phyloP scores from a whole-genome alignment of 2,797 vertebrate species.

The Sebastolobus alascanus region DNA sequence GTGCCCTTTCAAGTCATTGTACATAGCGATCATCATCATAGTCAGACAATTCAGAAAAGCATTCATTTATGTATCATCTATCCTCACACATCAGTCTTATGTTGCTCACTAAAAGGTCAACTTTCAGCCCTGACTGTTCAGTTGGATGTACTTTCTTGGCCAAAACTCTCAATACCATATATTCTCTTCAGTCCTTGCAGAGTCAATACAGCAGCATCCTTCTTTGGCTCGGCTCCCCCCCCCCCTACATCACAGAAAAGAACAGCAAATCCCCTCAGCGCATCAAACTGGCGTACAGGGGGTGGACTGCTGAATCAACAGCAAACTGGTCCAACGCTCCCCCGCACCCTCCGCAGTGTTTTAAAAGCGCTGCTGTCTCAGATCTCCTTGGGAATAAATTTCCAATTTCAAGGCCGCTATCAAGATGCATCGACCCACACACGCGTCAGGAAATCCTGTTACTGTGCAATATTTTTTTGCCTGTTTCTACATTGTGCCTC shows the following conservation, averaged over 20 bases:
- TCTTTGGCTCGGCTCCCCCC: conserved; percentile 41
- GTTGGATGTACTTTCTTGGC: not conserved
- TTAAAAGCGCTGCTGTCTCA: conserved; percentile 70
- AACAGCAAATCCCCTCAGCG: conserved; percentile 59
- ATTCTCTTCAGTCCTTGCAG: conserved; percentile 7
- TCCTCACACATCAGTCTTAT: not conserved
- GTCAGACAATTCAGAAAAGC: not conserved
- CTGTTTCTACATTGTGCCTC: conserved; percentile 6
- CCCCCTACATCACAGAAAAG: conserved; percentile 49
- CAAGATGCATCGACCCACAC: conserved; percentile 44
- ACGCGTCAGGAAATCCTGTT: conserved; percentile 48
- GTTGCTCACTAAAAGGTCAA: too few relatives aligned
- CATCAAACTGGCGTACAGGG: conserved; percentile 48
- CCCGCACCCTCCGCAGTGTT: conserved; percentile 37
- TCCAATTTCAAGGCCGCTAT: conserved; percentile 47
- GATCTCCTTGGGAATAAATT: conserved; percentile 75
- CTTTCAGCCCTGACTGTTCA: not conserved
- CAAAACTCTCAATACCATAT: not conserved
- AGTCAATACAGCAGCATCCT: conserved; percentile 37
- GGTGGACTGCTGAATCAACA: conserved; percentile 81
- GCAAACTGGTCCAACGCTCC: conserved; percentile 53
- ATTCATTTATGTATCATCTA: not conserved
- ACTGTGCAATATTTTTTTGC: conserved; percentile 46
- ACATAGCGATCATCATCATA: not conserved
- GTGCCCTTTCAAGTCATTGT: not conserved